A percentile compares a stretch with the other conserved stretches of the same genome.
Conservation (phyloP, 2,797 vertebrate species). For the Caiman crocodilus region DNA sequence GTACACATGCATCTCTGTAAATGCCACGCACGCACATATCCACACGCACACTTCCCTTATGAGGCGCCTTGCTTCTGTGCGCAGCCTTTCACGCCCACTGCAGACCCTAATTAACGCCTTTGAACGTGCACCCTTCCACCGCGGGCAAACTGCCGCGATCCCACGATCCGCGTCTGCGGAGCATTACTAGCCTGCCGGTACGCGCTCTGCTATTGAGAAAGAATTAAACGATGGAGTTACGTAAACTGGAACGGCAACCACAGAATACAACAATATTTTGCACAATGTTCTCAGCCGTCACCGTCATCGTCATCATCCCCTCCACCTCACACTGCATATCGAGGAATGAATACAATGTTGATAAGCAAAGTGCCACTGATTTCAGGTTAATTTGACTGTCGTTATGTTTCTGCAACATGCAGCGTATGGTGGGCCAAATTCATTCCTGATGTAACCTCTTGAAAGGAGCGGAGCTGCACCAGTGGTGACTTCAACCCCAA, state of each 20-base stretch:
- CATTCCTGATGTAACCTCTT: constrained; percentile 63
- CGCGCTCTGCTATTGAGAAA: background rate
- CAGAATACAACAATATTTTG: background rate
- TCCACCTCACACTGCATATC: background rate
- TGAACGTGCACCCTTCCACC: constrained; percentile 61
- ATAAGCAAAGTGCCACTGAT: background rate
- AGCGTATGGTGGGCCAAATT: constrained; percentile 67
- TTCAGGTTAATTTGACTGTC: background rate
- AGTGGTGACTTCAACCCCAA: constrained; percentile 63
- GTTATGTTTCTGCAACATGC: constrained; percentile 48
- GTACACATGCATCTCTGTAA: background rate
- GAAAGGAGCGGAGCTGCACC: constrained; percentile 50
- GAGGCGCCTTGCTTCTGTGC: background rate
- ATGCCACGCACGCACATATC: background rate
- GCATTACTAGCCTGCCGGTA: background rate
- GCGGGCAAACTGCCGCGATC: constrained; percentile 33
- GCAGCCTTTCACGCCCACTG: constrained; percentile 19
- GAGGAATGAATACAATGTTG: background rate
- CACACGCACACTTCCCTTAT: background rate
- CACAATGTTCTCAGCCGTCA: background rate
- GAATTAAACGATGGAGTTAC: background rate
- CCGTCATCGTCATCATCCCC: background rate
- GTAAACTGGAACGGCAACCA: background rate
- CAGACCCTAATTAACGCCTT: constrained; percentile 48
- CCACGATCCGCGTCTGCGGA: constrained; percentile 5